phyloP scores from a whole-genome alignment of 2,113 vertebrate species.

The Choloepus hoffmanni region DNA sequence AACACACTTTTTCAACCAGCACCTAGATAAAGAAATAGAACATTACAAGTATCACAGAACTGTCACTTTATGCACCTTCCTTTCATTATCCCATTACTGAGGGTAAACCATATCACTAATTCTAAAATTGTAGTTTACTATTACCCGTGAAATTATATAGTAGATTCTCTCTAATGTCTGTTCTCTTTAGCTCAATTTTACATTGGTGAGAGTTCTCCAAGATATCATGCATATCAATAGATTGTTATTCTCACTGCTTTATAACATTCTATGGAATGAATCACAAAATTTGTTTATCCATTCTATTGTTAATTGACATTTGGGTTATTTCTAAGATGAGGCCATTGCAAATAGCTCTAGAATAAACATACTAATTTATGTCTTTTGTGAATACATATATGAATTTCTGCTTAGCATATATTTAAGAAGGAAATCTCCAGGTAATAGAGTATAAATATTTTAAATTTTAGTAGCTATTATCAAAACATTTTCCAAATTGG shows the following conservation, averaged over 20 bases:
- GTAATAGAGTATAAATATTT: neutral
- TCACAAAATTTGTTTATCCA: neutral
- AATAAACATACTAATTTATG: neutral
- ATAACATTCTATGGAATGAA: neutral
- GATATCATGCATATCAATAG: neutral
- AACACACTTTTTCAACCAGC: neutral
- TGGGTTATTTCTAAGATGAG: neutral
- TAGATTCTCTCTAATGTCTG: neutral
- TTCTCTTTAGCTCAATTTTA: neutral
- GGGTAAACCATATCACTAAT: neutral
- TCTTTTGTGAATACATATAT: neutral
- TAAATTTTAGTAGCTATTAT: neutral
- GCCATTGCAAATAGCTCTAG: neutral
- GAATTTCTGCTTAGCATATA: neutral
- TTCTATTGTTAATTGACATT: neutral
- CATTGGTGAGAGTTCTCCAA: neutral
- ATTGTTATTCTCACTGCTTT: neutral
- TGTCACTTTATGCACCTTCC: neutral
- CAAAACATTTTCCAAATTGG: neutral
- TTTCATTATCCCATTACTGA: neutral
- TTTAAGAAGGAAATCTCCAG: neutral
- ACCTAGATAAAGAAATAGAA: neutral
- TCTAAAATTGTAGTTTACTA: neutral
- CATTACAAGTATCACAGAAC: neutral
- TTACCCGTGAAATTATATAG: neutral